Base-by-base conservation (phyloP, 2,113 vertebrate genomes). In the Stegostoma tigrinum region DNA sequence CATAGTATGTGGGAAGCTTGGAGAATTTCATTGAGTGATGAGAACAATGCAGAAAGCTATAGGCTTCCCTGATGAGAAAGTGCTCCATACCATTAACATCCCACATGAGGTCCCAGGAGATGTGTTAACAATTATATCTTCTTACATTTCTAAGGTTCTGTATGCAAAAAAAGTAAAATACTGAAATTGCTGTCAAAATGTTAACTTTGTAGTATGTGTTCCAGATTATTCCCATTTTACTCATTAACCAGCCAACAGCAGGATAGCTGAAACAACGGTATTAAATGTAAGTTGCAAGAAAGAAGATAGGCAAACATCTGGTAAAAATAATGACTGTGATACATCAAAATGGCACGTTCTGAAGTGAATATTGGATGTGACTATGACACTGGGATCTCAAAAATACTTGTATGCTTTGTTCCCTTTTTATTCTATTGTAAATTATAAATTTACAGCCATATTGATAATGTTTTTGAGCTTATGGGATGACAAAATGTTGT, bases 201-300 rank as follows among this genome's bases (percentile, higher is more conserved):
- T 66, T 66, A 67, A 66, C 55, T 23, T 38, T 38, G 61, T 34
- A 67, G 21, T 66, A 23, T 23, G 34, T 93, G 5, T 64, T 38
- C 34, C 34, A 91, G 64, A 91, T 66, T 93, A 66, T 38, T 17
- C n/a, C 61, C 89, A 91, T 15, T 75, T 75, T 75, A 34, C 89
- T 38, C 55, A 91, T 64, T 91, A 91, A 55, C 89, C 64, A 91
- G 55, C n/a, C n/a, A 64, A 64, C 55, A 91, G n/a, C 61, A 91
- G 19, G 89, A 34, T 34, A n/a, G 89, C 34, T 64, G 61, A 64
- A 91, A 38, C 61, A n/a, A 15, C 86, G 30, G 52, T 8, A 5
- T 64, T 91, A 34, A 64, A 91, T 23, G 5, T 24, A 91, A 64
- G 15, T 5, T 64, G 30, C 21, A 19, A 91, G 38, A 52, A 66